phyloP scores from a whole-genome alignment of 2,797 vertebrate species.

The Margarornis squamiger region DNA sequence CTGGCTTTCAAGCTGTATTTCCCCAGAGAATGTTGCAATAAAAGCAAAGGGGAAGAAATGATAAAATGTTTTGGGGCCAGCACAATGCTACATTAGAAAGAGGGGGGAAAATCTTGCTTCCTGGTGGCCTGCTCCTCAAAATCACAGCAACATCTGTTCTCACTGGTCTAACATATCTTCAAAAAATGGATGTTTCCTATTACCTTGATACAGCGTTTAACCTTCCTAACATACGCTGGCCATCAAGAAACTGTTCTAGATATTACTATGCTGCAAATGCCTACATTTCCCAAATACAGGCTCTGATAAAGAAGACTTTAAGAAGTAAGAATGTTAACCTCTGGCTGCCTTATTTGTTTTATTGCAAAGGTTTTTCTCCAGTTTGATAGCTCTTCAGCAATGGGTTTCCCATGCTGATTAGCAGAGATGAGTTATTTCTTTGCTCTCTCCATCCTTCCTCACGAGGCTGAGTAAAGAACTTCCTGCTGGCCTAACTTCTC shows the following conservation, averaged over 20 bases:
- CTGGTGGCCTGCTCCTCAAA: neutral
- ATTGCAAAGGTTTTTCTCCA: neutral
- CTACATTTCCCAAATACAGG: neutral
- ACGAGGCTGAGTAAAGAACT: neutral
- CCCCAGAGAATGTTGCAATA: neutral
- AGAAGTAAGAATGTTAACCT: neutral
- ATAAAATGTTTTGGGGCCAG: neutral
- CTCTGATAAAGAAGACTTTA: neutral
- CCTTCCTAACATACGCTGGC: neutral
- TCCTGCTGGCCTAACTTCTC: neutral
- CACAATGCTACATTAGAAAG: neutral
- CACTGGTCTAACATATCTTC: neutral
- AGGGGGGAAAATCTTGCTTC: neutral
- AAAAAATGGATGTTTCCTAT: neutral
- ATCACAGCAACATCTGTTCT: neutral
- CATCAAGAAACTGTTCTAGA: neutral
- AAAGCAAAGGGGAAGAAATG: neutral
- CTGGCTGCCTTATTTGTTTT: neutral
- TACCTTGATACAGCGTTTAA: rapidly evolving
- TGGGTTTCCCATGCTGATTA: neutral
- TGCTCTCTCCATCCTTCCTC: neutral
- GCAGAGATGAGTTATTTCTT: neutral
- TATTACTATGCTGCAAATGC: neutral
- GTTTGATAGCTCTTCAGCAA: neutral
- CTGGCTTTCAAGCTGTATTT: neutral